A percentile compares a stretch with the other conserved stretches of the same genome.
phyloP scores from a whole-genome alignment of 2,113 vertebrate species.

The Thomomys bottae region DNA sequence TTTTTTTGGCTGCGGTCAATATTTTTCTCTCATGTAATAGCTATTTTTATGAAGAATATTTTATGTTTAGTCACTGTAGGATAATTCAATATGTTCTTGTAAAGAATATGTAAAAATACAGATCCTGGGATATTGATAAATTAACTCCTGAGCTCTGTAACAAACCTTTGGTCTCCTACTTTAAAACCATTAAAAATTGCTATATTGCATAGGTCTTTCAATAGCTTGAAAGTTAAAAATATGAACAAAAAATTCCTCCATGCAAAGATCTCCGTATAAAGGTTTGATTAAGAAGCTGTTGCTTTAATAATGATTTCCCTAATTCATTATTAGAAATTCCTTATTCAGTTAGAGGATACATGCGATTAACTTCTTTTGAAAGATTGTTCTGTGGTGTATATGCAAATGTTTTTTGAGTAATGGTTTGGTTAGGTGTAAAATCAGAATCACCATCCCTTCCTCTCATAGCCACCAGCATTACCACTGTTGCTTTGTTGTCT shows the following conservation, averaged over 20 bases:
- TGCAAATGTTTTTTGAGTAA: constrained; percentile 15
- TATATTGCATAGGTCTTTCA: neutral
- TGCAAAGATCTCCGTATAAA: neutral
- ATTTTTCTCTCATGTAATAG: neutral
- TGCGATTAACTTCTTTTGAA: constrained; percentile 27
- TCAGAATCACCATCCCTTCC: neutral
- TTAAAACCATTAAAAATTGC: neutral
- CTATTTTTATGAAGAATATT: constrained; percentile 23
- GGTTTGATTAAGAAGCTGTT: constrained; percentile 3
- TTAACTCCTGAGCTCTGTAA: neutral
- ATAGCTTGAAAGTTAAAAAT: constrained; percentile 22
- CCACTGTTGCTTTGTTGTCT: neutral
- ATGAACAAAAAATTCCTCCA: constrained; percentile 1
- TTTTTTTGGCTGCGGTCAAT: neutral
- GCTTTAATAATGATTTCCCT: constrained; percentile 8
- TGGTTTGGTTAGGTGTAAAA: constrained; percentile 7
- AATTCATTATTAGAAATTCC: constrained; percentile 27
- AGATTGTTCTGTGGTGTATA: neutral
- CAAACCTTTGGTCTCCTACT: neutral
- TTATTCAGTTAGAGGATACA: neutral
- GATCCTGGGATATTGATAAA: neutral
- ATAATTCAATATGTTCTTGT: neutral
- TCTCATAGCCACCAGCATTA: neutral
- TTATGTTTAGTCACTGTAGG: constrained; percentile 1
- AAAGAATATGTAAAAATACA: neutral